Percentiles rank a stretch among this genome's conserved stretches.
phyloP scores from a whole-genome alignment of 1,140 invertebrate genomes.

The Neodiprion pinetum region DNA sequence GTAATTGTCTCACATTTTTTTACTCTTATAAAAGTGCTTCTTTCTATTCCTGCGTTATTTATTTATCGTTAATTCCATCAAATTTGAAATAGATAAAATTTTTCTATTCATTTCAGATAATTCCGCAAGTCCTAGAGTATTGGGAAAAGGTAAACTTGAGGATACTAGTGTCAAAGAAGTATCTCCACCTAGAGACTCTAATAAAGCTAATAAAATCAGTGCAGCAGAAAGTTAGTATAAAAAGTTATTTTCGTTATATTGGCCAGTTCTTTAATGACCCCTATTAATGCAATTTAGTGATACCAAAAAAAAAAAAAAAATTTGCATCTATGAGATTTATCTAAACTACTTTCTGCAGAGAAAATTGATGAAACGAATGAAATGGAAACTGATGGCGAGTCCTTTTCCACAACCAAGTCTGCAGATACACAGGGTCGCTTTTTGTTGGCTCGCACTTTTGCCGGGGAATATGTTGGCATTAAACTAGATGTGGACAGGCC shows the following conservation, averaged over 20 bases:
- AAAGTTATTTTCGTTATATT: too few species aligned
- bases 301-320: background rate
- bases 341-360: conserved; percentile 37
- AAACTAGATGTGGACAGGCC: conserved; percentile 63
- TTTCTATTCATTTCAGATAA: background rate
- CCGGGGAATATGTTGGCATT: conserved; percentile 68
- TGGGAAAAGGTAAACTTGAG: background rate
- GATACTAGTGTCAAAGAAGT: background rate
- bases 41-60: background rate
- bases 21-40: background rate
- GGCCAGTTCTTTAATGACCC: too few species aligned
- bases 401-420: conserved; percentile 31
- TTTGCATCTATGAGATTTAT: background rate
- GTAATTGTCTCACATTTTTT: conserved; percentile 30
- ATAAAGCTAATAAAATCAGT: background rate
- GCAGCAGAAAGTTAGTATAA: background rate
- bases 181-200: background rate
- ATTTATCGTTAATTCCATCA: background rate
- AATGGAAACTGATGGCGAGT: conserved; percentile 34
- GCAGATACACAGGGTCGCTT: conserved; percentile 42
- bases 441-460: conserved; percentile 65
- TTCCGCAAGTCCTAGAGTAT: background rate
- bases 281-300: too few species aligned
- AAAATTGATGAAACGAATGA: conserved; percentile 36
- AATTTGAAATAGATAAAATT: background rate